Evolutionary conservation across 2,113 vertebrate species (phyloP).

Genomic region (Hemiscyllium ocellatum): DNA sequence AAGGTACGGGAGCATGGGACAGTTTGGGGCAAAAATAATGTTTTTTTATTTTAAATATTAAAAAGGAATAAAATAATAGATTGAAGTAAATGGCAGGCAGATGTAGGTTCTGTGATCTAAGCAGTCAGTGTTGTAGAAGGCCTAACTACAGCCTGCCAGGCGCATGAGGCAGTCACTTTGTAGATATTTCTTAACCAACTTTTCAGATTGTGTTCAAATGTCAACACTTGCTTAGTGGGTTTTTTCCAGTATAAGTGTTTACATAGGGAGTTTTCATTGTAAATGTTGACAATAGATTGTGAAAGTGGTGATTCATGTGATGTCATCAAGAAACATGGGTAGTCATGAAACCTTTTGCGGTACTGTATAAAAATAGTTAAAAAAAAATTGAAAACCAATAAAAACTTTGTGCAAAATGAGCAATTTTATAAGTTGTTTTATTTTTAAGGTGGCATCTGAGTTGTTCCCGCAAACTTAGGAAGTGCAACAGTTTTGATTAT

Average conservation of each 20-base stretch:
- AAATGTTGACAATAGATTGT: background rate
- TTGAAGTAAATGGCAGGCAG: background rate
- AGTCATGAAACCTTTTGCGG: background rate
- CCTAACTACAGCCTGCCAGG: background rate
- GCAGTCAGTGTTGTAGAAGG: background rate
- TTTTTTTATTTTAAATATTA: background rate
- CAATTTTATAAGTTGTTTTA: background rate
- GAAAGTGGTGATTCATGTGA: background rate
- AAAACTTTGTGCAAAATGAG: background rate
- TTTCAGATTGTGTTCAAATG: background rate
- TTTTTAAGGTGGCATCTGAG: background rate
- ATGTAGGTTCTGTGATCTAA: background rate
- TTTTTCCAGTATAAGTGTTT: background rate
- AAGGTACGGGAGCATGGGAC: background rate
- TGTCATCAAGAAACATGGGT: background rate
- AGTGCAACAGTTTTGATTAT: background rate
- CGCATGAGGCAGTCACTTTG: background rate
- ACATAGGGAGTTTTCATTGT: background rate
- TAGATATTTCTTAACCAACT: background rate
- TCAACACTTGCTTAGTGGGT: background rate
- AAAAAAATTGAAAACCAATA: background rate
- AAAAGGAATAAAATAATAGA: background rate
- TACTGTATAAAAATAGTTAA: background rate
- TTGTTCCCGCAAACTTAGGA: background rate
- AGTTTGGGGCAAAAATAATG: background rate